phyloP scores from a whole-genome alignment of 64 coral and sea anemone species.

The Actinia equina region DNA sequence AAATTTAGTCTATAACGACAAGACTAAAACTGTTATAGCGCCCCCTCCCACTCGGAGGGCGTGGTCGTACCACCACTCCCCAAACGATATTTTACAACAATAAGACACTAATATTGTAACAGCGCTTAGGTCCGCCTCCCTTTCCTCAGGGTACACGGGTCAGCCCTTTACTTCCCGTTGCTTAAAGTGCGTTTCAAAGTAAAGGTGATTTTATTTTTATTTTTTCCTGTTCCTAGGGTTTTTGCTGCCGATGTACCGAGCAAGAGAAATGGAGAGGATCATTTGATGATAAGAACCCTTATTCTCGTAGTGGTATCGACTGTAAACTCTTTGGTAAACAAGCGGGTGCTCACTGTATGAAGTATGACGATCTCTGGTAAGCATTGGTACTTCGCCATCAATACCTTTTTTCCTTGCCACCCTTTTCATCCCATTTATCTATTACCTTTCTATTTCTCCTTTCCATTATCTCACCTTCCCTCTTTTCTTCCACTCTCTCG shows the following conservation, averaged over 20 bases:
- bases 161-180: too few species aligned
- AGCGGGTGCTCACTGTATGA: slow-evolving; percentile 85
- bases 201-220: too few species aligned
- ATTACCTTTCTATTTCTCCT: not conserved
- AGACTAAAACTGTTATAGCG: too few species aligned
- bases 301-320: slow-evolving; percentile 58
- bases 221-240: slow-evolving; percentile 31
- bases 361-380: slow-evolving; percentile 85
- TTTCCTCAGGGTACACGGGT: too few species aligned
- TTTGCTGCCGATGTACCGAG: slow-evolving; percentile 76
- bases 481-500: too few species aligned
- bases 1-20: too few species aligned
- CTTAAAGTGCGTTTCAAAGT: too few species aligned
- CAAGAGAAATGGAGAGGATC: slow-evolving; percentile 78
- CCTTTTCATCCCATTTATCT: not conserved
- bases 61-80: too few species aligned
- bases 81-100: too few species aligned
- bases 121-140: too few species aligned
- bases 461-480: not conserved
- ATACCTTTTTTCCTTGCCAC: not conserved
- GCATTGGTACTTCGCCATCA: not conserved
- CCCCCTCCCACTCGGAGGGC: too few species aligned
- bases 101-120: too few species aligned
- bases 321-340: slow-evolving; percentile 54
- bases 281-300: slow-evolving; percentile 42